phyloP scores from a whole-genome alignment of 2,113 vertebrate species.

The Catagonus wagneri region DNA sequence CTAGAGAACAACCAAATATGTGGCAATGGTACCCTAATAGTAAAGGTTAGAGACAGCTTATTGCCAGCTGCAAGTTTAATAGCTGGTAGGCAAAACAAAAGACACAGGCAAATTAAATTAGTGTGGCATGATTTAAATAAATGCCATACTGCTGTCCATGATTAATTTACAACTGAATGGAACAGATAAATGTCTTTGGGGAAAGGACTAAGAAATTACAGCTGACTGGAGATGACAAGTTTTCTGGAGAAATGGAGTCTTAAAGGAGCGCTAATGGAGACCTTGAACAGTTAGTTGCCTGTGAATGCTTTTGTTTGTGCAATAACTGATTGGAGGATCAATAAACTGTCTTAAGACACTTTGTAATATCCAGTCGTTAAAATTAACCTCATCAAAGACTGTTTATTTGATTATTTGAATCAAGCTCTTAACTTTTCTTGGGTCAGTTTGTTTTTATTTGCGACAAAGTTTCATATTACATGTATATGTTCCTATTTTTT shows the following conservation, averaged over 20 bases:
- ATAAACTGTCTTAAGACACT: background rate
- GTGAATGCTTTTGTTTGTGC: background rate
- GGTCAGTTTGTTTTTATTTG: background rate
- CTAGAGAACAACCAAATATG: background rate
- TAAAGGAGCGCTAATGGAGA: background rate
- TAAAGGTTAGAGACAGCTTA: background rate
- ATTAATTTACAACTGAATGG: constrained; percentile 26
- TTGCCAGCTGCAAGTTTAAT: background rate
- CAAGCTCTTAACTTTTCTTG: background rate
- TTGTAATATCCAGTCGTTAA: background rate
- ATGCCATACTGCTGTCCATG: background rate
- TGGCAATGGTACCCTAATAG: background rate
- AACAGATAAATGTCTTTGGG: background rate
- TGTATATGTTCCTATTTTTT: background rate
- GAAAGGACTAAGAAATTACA: background rate
- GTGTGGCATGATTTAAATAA: constrained; percentile 44
- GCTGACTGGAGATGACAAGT: background rate
- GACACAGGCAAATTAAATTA: constrained; percentile 47
- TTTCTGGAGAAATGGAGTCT: background rate
- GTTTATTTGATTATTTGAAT: constrained; percentile 3
- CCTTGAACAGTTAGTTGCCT: background rate
- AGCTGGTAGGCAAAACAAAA: constrained; percentile 18
- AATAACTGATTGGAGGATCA: background rate
- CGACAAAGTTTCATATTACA: background rate
- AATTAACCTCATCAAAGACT: background rate